These are phyloP conservation scores for Linnaemya vulpina DNA, from an alignment of 2,888 invertebrate genomes.

Conservation along the genomic window DNA sequence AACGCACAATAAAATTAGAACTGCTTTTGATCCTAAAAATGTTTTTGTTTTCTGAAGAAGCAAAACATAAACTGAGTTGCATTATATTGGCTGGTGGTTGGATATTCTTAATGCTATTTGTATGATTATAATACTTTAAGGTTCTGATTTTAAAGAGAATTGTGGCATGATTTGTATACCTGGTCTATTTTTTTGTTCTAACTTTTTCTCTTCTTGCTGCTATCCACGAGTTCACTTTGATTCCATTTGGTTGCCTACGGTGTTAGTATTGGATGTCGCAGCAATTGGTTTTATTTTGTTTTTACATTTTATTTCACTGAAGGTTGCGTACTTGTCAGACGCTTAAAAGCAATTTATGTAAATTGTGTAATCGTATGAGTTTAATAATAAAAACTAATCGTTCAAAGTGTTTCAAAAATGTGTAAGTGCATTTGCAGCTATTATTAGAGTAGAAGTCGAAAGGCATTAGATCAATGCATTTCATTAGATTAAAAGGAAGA, in stretches of 20 bases:
- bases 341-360: slow-evolving; percentile 38
- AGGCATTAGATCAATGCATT: slow-evolving; percentile 62
- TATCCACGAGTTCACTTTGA: slow-evolving; percentile 35
- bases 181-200: background rate
- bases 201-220: slow-evolving; percentile 1
- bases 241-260: slow-evolving; percentile 47
- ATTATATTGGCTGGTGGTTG: too few relatives aligned
- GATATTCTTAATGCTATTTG: background rate
- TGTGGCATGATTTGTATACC: background rate
- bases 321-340: slow-evolving; percentile 61
- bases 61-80: too few relatives aligned
- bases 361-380: slow-evolving; percentile 21
- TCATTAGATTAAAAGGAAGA: slow-evolving; percentile 31
- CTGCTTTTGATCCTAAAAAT: too few relatives aligned
- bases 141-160: background rate
- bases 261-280: slow-evolving; percentile 63
- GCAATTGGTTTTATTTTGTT: slow-evolving; percentile 45
- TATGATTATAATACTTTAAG: background rate
- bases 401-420: slow-evolving; percentile 19
- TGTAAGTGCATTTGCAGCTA: slow-evolving; percentile 27
- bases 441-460: slow-evolving; percentile 35
- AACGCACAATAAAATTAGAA: too few relatives aligned
- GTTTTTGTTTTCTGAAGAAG: too few relatives aligned
- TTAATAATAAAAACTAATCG: slow-evolving; percentile 29
- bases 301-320: slow-evolving; percentile 34